phyloP scores from a whole-genome alignment of 2,797 vertebrate genomes.

The Harpagifer antarcticus region DNA sequence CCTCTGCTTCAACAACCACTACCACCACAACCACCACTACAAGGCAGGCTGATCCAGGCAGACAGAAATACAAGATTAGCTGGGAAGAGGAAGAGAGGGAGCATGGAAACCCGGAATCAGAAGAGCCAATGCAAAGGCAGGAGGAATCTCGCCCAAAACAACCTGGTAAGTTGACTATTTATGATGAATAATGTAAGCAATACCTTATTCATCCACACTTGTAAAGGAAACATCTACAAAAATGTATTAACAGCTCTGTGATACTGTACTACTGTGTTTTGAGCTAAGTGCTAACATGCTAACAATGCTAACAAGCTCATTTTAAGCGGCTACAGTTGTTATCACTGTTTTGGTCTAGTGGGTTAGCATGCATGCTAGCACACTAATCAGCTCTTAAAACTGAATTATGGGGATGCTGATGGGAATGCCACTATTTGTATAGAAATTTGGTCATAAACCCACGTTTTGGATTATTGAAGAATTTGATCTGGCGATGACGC shows the following conservation, averaged over 20 bases:
- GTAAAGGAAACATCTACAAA: background rate
- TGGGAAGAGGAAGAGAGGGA: conserved; percentile 73
- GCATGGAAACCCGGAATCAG: conserved; percentile 21
- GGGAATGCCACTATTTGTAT: too few species aligned
- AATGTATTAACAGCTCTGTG: background rate
- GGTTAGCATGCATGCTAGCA: background rate
- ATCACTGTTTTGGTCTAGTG: background rate
- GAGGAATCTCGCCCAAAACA: conserved; percentile 55
- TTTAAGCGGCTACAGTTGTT: too few species aligned
- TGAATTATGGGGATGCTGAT: too few species aligned
- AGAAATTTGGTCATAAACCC: too few species aligned
- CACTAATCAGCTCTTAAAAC: background rate
- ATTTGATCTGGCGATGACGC: background rate
- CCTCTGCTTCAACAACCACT: conserved; percentile 35
- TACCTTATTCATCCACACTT: background rate
- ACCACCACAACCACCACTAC: background rate
- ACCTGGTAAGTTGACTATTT: conserved; percentile 59
- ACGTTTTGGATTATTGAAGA: background rate
- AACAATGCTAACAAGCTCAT: background rate
- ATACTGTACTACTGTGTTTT: background rate
- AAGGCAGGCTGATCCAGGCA: conserved; percentile 36
- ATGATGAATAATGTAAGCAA: background rate
- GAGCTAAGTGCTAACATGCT: background rate
- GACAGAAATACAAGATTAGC: conserved; percentile 75
- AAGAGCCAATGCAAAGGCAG: conserved; percentile 60